Conservation (phyloP, 2,888 invertebrate genomes). For the Timema cristinae region DNA sequence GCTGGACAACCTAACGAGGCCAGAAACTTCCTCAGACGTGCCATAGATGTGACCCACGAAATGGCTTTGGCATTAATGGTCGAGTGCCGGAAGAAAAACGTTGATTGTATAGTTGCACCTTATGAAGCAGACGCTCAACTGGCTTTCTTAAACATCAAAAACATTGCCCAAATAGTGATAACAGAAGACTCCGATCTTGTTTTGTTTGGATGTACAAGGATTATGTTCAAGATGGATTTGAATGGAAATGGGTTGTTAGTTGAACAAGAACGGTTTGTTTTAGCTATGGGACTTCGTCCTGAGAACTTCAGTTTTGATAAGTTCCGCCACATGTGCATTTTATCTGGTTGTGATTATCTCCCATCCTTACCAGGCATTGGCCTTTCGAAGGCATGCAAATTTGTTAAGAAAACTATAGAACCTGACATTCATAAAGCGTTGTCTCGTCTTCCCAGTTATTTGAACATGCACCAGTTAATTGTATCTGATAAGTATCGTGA, state of each 20-base stretch:
- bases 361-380: conserved; percentile 91
- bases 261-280: conserved; percentile 65
- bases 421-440: conserved; percentile 72
- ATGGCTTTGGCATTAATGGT: conserved; percentile 88
- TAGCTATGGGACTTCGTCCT: conserved; percentile 65
- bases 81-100: conserved; percentile 68
- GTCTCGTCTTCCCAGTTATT: conserved; percentile 70
- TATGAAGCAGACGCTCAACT: conserved; percentile 97
- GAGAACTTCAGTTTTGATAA: conserved; percentile 68
- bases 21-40: conserved; percentile 57
- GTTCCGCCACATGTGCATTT: conserved; percentile 92
- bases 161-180: conserved; percentile 84
- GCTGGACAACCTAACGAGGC: conserved; percentile 66
- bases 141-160: conserved; percentile 79
- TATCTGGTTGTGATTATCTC: conserved; percentile 98
- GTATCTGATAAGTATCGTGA: conserved; percentile 84
- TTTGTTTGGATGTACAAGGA: conserved; percentile 92
- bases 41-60: conserved; percentile 76
- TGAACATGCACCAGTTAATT: conserved; percentile 69
- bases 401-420: conserved; percentile 71
- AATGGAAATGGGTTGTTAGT: conserved; percentile 76
- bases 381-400: conserved; percentile 83
- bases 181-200: conserved; percentile 98
- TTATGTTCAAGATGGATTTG: conserved; percentile 90
- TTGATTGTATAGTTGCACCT: conserved; percentile 96